Evolutionary conservation across 2,888 invertebrate species (phyloP), one percentile per base, ranked within the genome.

Genomic region (Agrochola macilenta): DNA sequence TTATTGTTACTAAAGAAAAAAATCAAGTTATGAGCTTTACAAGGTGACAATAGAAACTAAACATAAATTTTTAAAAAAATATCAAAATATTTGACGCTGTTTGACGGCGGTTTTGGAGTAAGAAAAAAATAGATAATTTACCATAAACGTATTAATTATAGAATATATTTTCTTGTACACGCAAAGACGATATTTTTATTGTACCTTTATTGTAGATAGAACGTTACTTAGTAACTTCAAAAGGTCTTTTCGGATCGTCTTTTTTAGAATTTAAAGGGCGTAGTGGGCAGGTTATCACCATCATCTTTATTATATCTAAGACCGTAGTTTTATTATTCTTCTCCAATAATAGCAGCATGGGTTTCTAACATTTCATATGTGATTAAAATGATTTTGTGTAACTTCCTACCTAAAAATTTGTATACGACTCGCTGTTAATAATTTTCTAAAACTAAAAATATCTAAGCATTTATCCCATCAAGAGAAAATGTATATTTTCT

Each of bases 21-120:
- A 88, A 89, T 69, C 83, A 87, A 86, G 69, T 70, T 52, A 74
- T 35, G 94, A 95, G 95, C 95, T 95, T 95, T 95, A 95, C 92
- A 90, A 74, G 85, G 92, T 93, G 95, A 95, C 95, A 95, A 95
- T 95, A 95, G 95, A 89, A 91, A 92, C 86, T 85, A 85, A 84
- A 85, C 72, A 78, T 82, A 85, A 76, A 83, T 89, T 85, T 88
- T 83, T 82, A 79, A 81, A 88, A 86, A 79, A 89, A 85, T 89
- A 92, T 89, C 88, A 89, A 88, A 82, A 85, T 83, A 84, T 89
- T 91, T 90, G 84, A 91, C 90, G 84, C 91, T 91, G 93, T 94
- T 17, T 89, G 80, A 94, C 93, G 92, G 92, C 88, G 89, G 77
- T 87, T 89, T 88, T 80, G 76, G 60, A 69, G 26, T 87, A 83